Base-by-base conservation (phyloP, 2,113 vertebrate species). In the Hirundichthys speculiger region DNA sequence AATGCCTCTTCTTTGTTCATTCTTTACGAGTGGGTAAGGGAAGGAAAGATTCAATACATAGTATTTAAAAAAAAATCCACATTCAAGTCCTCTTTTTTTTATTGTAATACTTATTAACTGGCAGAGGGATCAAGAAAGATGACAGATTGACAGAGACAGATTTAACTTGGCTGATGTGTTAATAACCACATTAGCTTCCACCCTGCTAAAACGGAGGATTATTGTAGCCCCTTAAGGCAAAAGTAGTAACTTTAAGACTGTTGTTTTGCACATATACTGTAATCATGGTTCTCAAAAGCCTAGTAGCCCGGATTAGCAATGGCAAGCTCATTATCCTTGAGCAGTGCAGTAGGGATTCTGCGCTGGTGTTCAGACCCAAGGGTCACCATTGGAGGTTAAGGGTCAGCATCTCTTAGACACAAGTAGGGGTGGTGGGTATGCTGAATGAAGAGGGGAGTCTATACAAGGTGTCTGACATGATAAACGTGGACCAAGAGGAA, bases 241-340 rank as follows among this genome's bases (percentile, higher is more conserved):
- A 64, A 41, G 50, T 55, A n/a, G 12, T 41, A 48, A 47, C 42
- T 72, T 49, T 46, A 66, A 72, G 38, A 39, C 38, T 47, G 45
- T 46, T 61, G 54, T 34, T 22, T 3, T 42, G 62, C 71, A 64
- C 64, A 56, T 34, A 34, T 34, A 34, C 30, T 73, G 22, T 69
- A 60, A 66, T 82, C 69, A 42, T 42, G 64, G 24, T 57, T 69
- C 56, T 54, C 47, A 65, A 42, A 41, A 67, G 49, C 39, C 20
- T 5, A 42, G 22, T 0, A 24, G 49, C 47, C 49, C 63, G 69
- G 18, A 54, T 56, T 60, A 64, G 73, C 49, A 74, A 79, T 53
- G 67, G 64, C 74, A 86, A 86, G 75, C 73, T 84, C 67, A 86
- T 84, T 83, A 77, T 64, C 56, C 60, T 48, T 58, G 54, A 65